These are phyloP conservation scores for Clarias fuscus DNA, from an alignment of 2,797 vertebrate species.

Conservation along the genomic window DNA sequence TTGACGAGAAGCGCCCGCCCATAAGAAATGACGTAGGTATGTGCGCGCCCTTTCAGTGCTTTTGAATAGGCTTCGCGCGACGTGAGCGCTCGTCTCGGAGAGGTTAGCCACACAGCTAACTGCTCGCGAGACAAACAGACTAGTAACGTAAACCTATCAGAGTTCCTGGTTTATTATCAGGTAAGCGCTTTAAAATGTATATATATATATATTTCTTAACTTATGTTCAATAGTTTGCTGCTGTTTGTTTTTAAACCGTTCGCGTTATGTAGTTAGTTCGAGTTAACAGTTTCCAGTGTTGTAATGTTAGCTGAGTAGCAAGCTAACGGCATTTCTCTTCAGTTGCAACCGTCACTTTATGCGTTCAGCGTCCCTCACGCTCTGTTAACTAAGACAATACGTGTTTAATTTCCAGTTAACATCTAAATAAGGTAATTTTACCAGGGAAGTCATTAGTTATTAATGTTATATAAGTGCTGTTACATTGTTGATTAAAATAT, in stretches of 20 bases:
- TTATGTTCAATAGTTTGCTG: not conserved
- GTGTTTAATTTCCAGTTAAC: not conserved
- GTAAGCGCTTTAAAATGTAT: not conserved
- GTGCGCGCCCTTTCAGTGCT: constrained; percentile 7
- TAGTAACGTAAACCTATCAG: too few relatives aligned
- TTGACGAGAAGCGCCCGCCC: not conserved
- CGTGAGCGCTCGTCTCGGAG: not conserved
- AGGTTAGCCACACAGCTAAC: not conserved
- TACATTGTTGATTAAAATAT: not conserved
- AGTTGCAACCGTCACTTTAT: not conserved
- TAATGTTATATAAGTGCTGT: not conserved
- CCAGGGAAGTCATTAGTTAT: not conserved
- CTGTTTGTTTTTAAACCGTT: not conserved
- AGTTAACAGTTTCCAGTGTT: not conserved
- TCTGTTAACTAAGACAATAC: not conserved
- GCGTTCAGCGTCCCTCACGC: not conserved
- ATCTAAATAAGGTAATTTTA: not conserved
- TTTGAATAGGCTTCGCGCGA: constrained; percentile 10
- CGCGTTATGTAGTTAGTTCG: not conserved
- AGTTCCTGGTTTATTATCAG: not conserved
- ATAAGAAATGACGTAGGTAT: not conserved
- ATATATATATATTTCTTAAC: not conserved
- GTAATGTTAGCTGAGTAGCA: not conserved
- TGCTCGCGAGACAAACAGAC: not conserved
- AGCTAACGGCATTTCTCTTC: not conserved